Evolutionary conservation across 2,888 invertebrate genomes (phyloP).

Genomic region (Listrodromus nycthemerus): DNA sequence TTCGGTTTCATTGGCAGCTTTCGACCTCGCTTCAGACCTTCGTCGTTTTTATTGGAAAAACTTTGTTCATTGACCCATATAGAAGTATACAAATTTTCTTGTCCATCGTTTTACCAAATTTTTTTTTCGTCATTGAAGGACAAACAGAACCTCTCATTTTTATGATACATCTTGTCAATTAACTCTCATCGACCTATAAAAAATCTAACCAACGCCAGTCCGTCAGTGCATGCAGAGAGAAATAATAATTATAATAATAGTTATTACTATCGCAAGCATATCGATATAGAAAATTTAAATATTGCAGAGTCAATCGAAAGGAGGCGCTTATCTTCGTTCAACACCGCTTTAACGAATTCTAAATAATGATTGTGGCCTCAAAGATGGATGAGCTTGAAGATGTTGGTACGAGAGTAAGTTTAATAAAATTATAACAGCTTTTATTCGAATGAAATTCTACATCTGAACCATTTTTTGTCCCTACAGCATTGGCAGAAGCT

Average conservation of each 20-base stretch:
- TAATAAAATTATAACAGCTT: too few relatives aligned
- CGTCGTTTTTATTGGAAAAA: neutral
- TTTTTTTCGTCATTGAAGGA: neutral
- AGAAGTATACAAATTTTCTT: neutral
- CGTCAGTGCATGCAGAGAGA: neutral
- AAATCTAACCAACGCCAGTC: neutral
- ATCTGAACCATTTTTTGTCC: too few relatives aligned
- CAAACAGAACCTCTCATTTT: neutral
- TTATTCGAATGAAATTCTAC: too few relatives aligned
- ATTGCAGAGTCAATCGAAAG: too few relatives aligned
- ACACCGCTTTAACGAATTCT: too few relatives aligned
- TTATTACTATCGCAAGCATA: too few relatives aligned
- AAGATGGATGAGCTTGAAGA: too few relatives aligned
- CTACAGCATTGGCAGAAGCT: too few relatives aligned
- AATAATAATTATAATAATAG: neutral
- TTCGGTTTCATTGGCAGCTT: neutral
- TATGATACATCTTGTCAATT: neutral
- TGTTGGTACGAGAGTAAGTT: too few relatives aligned
- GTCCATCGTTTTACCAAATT: neutral
- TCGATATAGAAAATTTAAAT: too few relatives aligned
- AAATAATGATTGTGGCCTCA: too few relatives aligned
- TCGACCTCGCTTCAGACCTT: conserved; percentile 5
- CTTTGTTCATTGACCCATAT: neutral
- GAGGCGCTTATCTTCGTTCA: too few relatives aligned
- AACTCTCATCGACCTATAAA: neutral